phyloP scores from a whole-genome alignment of 2,888 invertebrate species.

The Aporophyla nigra region DNA sequence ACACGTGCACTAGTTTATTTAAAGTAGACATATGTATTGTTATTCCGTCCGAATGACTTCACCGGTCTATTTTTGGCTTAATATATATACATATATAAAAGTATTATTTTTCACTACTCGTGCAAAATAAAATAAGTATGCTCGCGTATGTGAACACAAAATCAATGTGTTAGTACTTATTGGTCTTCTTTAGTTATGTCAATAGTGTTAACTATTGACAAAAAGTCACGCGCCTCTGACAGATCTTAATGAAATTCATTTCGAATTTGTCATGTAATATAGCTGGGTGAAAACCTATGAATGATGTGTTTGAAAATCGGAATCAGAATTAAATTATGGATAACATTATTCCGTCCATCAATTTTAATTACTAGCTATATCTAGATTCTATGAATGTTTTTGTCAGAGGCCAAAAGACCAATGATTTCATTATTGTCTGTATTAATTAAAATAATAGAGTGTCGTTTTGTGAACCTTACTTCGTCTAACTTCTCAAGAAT shows the following conservation, averaged over 20 bases:
- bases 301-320: not conserved
- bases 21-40: slow-evolving; percentile 38
- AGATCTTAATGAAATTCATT: slow-evolving; percentile 3
- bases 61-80: slow-evolving; percentile 41
- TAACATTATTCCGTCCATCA: not conserved
- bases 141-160: not conserved
- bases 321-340: not conserved
- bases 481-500: not conserved
- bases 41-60: slow-evolving; percentile 33
- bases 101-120: not conserved
- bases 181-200: not conserved
- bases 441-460: not conserved
- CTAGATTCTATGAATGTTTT: not conserved
- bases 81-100: not conserved
- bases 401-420: not conserved
- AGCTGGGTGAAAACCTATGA: not conserved
- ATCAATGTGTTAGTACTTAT: not conserved
- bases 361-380: not conserved
- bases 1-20: slow-evolving; percentile 57
- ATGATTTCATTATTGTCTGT: not conserved
- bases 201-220: slow-evolving; percentile 10
- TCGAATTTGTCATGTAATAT: not conserved
- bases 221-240: not conserved
- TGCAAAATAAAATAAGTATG: not conserved
- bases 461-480: slow-evolving; percentile 3